phyloP scores from a whole-genome alignment of 2,888 invertebrate genomes.

The Adineta ricciae region DNA sequence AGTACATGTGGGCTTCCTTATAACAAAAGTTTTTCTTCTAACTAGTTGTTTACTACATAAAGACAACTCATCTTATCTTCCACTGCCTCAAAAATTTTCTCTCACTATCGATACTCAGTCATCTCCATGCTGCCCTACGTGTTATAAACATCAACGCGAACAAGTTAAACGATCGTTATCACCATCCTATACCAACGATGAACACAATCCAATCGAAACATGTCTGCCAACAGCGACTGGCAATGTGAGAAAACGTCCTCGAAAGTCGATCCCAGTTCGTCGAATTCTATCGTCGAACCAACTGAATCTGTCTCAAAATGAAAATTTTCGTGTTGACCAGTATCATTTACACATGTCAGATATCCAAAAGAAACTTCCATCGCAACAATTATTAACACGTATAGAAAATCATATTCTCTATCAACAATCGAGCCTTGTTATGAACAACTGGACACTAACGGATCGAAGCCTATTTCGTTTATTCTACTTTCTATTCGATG shows the following conservation, averaged over 20 bases:
- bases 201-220: not conserved
- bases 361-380: not conserved
- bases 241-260: not conserved
- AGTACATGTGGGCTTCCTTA: not conserved
- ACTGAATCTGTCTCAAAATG: not conserved
- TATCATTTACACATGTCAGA: not conserved
- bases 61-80: not conserved
- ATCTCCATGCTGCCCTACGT: not conserved
- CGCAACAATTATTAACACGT: not conserved
- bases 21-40: too few species aligned
- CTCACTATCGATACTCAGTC: not conserved
- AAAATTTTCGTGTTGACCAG: not conserved
- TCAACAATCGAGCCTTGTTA: not conserved
- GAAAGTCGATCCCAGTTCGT: not conserved
- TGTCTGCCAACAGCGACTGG: not conserved
- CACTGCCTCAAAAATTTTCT: not conserved
- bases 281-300: not conserved
- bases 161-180: not conserved
- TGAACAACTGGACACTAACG: not conserved
- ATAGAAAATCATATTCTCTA: not conserved
- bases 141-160: not conserved
- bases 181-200: not conserved
- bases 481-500: constrained; percentile 4
- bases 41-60: not conserved
- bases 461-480: constrained; percentile 1